Evolutionary conservation across 2,113 vertebrate genomes (phyloP).

Genomic region (Myiozetetes cayanensis): DNA sequence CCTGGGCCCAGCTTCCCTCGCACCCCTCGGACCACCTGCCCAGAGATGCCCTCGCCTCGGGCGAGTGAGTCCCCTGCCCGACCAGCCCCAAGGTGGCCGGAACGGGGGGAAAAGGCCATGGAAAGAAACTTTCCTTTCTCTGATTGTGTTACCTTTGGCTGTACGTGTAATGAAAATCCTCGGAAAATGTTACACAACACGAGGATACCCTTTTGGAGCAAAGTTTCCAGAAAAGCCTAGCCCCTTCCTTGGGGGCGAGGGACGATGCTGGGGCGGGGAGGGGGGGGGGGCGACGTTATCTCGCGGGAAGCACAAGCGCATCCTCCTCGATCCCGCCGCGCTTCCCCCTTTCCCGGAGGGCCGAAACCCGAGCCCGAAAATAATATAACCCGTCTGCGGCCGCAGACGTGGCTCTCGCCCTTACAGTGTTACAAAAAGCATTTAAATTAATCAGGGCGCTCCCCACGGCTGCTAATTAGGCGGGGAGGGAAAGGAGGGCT

Average conservation of each 20-base stretch:
- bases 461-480: conserved; percentile 31
- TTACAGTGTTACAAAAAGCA: conserved; percentile 51
- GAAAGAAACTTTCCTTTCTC: conserved; percentile 47
- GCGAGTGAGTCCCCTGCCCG: not conserved
- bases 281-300: not conserved
- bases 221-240: conserved; percentile 49
- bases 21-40: not conserved
- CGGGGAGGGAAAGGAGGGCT: not conserved
- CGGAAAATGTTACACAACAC: conserved; percentile 67
- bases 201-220: conserved; percentile 50
- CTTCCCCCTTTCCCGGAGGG: not conserved
- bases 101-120: conserved; percentile 29
- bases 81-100: not conserved
- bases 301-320: not conserved
- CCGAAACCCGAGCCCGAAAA: conserved; percentile 33
- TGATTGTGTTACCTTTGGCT: conserved; percentile 45
- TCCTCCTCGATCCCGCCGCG: not conserved
- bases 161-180: conserved; percentile 62
- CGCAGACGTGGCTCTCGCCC: conserved; percentile 21
- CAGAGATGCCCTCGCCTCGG: not conserved
- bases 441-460: conserved; percentile 52
- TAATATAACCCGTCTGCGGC: conserved; percentile 5
- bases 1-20: not conserved
- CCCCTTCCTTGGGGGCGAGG: not conserved
- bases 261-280: not conserved